A percentile compares a stretch with the other conserved stretches of the same genome.
These are phyloP conservation scores for Nesometra sesokonis DNA, from an alignment of 35 echinoderm and acorn worm genomes.

Conservation along the genomic window DNA sequence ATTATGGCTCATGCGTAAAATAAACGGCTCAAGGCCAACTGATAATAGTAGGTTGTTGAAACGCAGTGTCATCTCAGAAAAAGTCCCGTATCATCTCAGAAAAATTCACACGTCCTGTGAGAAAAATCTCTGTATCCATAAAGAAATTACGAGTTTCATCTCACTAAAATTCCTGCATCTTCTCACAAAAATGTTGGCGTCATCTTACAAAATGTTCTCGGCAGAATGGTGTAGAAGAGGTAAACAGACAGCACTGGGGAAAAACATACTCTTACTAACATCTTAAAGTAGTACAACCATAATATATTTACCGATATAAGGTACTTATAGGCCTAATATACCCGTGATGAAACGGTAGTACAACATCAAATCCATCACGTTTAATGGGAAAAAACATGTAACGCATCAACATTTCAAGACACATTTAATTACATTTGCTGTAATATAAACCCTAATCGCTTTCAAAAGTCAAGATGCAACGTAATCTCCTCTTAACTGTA, in stretches of 20 bases:
- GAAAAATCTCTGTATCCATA: too few species aligned
- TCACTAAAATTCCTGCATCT: too few species aligned
- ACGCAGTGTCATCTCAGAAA: slow-evolving; percentile 68
- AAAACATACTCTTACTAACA: too few species aligned
- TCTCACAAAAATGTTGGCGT: too few species aligned
- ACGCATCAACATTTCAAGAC: neutral
- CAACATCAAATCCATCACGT: neutral
- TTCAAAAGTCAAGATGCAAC: neutral
- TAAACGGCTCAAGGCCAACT: slow-evolving; percentile 77
- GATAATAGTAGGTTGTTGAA: slow-evolving; percentile 71
- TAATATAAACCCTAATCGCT: neutral
- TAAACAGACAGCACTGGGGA: too few species aligned
- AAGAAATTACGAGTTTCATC: too few species aligned
- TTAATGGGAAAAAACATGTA: neutral
- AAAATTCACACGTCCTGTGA: neutral
- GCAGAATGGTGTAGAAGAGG: too few species aligned
- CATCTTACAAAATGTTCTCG: too few species aligned
- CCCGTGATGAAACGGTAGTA: too few species aligned
- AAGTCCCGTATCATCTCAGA: neutral
- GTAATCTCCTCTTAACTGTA: neutral
- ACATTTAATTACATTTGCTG: neutral
- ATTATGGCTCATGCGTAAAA: slow-evolving; percentile 68
- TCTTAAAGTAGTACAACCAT: too few species aligned
- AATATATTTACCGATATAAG: too few species aligned
- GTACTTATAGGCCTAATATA: too few species aligned